These are phyloP conservation scores for Sebastes alutus DNA, from an alignment of 2,797 vertebrate genomes.

Conservation along the genomic window DNA sequence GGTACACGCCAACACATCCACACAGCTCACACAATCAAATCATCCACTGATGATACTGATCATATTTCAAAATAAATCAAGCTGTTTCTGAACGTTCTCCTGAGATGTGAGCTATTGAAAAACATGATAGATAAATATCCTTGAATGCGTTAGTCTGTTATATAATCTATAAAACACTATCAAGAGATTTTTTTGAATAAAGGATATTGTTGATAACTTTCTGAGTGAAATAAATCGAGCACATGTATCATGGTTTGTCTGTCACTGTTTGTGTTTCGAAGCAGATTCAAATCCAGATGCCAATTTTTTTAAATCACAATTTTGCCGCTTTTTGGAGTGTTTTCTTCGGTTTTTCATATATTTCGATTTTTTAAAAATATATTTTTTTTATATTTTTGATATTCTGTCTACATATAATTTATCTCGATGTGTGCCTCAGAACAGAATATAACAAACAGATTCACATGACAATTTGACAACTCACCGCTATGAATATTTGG, in stretches of 20 bases:
- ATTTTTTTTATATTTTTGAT: not conserved
- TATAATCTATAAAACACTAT: not conserved
- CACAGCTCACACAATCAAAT: not conserved
- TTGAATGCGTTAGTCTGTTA: not conserved
- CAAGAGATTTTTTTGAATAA: not conserved
- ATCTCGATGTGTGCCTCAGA: not conserved
- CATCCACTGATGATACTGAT: not conserved
- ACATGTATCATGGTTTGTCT: not conserved
- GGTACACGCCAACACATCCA: conserved; percentile 67
- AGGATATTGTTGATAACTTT: not conserved
- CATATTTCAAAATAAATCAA: not conserved
- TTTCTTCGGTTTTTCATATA: not conserved
- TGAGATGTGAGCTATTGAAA: not conserved
- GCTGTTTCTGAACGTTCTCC: not conserved
- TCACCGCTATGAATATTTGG: not conserved
- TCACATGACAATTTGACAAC: not conserved
- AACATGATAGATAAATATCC: not conserved
- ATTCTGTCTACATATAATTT: not conserved
- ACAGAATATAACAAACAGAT: not conserved
- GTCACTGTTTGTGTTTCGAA: not conserved
- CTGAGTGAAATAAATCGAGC: not conserved
- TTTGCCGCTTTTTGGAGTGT: not conserved
- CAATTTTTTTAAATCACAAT: not conserved
- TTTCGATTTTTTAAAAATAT: not conserved
- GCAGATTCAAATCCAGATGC: not conserved